Evolutionary conservation across 2,888 invertebrate species (phyloP).

Genomic region (Acanthosepion lycidas): DNA sequence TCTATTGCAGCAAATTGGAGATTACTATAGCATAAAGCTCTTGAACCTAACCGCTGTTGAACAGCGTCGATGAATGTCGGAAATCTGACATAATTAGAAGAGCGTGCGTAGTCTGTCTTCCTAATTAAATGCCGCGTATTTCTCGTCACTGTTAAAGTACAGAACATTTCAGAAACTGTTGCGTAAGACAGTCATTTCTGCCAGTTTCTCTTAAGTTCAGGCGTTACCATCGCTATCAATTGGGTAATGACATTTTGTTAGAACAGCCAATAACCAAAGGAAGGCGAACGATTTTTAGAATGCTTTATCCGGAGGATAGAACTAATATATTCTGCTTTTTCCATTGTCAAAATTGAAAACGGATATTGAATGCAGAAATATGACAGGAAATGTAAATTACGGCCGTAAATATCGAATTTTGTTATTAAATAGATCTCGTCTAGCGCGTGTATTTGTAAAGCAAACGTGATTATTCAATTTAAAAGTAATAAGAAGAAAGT

Average conservation of each 20-base stretch:
- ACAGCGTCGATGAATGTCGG: not conserved
- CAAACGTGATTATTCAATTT: not conserved
- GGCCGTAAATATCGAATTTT: not conserved
- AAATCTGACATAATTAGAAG: not conserved
- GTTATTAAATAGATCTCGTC: conserved; percentile 33
- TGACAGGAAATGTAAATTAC: conserved; percentile 14
- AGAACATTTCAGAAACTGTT: not conserved
- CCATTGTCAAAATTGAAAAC: not conserved
- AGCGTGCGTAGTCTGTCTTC: not conserved
- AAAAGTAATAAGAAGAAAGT: conserved; percentile 7
- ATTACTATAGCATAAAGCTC: not conserved
- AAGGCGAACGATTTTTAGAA: not conserved
- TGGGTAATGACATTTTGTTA: not conserved
- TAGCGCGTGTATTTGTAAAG: conserved; percentile 21
- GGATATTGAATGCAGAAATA: conserved; percentile 7
- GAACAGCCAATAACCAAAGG: not conserved
- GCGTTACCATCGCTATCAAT: not conserved
- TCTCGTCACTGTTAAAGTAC: not conserved
- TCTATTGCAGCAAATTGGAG: not conserved
- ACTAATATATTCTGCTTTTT: not conserved
- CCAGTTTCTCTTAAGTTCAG: not conserved
- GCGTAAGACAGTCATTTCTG: not conserved
- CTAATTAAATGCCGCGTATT: not conserved
- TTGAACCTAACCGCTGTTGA: not conserved
- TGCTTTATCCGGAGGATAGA: not conserved